Conservation (phyloP, 1,140 invertebrate genomes). For the Trachymyrmex cornetzi region DNA sequence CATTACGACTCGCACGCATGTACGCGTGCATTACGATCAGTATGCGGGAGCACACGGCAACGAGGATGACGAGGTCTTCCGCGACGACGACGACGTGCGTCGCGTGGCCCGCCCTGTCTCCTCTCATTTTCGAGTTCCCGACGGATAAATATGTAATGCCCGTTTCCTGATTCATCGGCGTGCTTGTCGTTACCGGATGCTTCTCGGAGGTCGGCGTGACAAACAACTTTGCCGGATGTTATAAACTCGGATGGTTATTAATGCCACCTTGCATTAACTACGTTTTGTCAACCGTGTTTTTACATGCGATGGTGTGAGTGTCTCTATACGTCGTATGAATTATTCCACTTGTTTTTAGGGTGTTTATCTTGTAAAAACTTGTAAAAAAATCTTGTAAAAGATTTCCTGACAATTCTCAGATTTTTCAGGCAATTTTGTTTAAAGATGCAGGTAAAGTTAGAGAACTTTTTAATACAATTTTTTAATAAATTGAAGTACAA, state of each 20-base stretch:
- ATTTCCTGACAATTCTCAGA: too few relatives aligned
- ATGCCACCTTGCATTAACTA: slow-evolving; percentile 26
- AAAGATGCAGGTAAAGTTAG: too few relatives aligned
- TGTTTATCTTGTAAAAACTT: too few relatives aligned
- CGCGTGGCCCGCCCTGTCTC: slow-evolving; percentile 53
- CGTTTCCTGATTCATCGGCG: slow-evolving; percentile 54
- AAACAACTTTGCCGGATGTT: slow-evolving; percentile 65
- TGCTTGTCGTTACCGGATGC: slow-evolving; percentile 34
- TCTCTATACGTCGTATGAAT: neutral
- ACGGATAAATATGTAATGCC: slow-evolving; percentile 62
- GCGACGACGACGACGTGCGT: slow-evolving; percentile 47
- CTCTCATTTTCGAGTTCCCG: slow-evolving; percentile 49
- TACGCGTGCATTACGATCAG: slow-evolving; percentile 66
- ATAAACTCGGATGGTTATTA: slow-evolving; percentile 56
- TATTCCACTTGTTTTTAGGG: too few relatives aligned
- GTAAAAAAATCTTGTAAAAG: too few relatives aligned
- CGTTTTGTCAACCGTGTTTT: neutral
- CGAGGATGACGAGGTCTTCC: slow-evolving; percentile 64
- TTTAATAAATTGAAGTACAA: too few relatives aligned
- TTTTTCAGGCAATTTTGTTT: too few relatives aligned
- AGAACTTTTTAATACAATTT: too few relatives aligned
- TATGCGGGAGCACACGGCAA: slow-evolving; percentile 57
- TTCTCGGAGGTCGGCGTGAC: slow-evolving; percentile 67
- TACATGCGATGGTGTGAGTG: neutral
- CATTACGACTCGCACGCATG: slow-evolving; percentile 38